Evolutionary conservation across 2,888 invertebrate species (phyloP).

Genomic region (Odontocerum albicorne): DNA sequence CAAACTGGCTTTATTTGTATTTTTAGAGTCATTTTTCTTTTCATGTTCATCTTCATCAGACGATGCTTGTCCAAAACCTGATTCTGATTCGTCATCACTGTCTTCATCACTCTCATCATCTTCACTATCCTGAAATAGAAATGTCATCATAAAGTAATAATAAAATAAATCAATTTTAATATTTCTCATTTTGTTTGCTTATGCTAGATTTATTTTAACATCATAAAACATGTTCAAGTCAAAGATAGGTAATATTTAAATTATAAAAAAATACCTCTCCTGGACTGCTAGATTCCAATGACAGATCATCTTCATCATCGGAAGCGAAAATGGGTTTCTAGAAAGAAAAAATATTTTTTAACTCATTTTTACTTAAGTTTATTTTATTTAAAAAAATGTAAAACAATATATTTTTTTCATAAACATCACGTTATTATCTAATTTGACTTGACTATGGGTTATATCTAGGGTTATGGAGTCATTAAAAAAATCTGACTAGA

Average conservation of each 20-base stretch:
- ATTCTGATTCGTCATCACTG: slow-evolving; percentile 42
- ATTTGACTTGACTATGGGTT: no score
- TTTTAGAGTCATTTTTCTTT: slow-evolving; percentile 17
- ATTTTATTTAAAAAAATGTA: no score
- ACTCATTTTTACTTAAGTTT: no score
- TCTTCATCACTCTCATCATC: slow-evolving; percentile 42
- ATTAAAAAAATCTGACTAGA: no score
- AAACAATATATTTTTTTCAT: no score
- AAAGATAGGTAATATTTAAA: background rate
- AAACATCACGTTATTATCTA: no score
- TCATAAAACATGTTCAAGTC: slow-evolving; percentile 42
- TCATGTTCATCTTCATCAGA: slow-evolving; percentile 40
- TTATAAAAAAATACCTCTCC: slow-evolving; percentile 23
- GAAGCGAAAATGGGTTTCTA: slow-evolving; percentile 57
- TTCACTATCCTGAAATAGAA: slow-evolving; percentile 26
- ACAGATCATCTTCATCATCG: slow-evolving; percentile 52
- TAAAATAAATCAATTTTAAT: background rate
- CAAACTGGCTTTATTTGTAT: slow-evolving; percentile 15
- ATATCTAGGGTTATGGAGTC: no score
- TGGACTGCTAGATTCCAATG: slow-evolving; percentile 23
- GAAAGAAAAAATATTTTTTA: slow-evolving; percentile 33
- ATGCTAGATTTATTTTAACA: no score
- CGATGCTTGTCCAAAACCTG: slow-evolving; percentile 41
- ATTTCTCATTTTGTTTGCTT: no score
- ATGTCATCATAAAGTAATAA: background rate